Evolutionary conservation across 2,113 vertebrate genomes (phyloP), one percentile per base, ranked within the genome.

Genomic region (Poeciliopsis retropinna): DNA sequence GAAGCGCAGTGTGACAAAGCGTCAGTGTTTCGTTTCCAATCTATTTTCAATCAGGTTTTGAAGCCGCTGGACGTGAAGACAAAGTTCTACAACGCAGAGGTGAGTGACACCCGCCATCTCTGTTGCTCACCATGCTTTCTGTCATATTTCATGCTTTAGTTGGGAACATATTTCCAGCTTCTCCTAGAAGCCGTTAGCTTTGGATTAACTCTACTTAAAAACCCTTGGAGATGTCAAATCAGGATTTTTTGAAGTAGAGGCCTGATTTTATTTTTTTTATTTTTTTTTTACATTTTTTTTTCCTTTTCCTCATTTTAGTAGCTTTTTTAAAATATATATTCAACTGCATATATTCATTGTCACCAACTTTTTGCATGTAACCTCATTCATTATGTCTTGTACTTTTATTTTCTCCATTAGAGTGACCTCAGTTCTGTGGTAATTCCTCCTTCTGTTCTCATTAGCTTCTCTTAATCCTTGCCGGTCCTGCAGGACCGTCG

Each of bases 391-490:
- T 96, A 86, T 96, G 95, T 97, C 95, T 95, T 97, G 85, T 94
- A 85, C 92, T 97, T 97, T 96, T 95, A 98, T 34, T 98, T 97
- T 96, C 95, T 96, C 94, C 97, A 98, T 99, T 98, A 99, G 98
- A 98, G 97, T 96, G 98, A 99, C 97, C 97, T 99, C 96, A 99
- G 97, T 98, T 98, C 97, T 95, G 97, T 99, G 97, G 97, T 99
- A 99, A 99, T 96, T 97, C 93, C 84, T 96, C 92, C 85, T 92
- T 95, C 92, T 84, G 90, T 97, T 97, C 95, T 96, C 96, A 96
- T 81, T 94, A 92, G 93, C 93, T 92, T 88, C 67, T 77, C 67
- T 85, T 83, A 41, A 85, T 82, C 79, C 73, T 77, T 81, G 75
- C 29, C 72, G 73, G 81, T 84, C 31, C 87, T 68, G 75, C 84